A percentile compares a stretch with the other conserved stretches of the same genome.
Conservation (phyloP, 2,797 vertebrate genomes). For the Scomberomorus guttatus region DNA sequence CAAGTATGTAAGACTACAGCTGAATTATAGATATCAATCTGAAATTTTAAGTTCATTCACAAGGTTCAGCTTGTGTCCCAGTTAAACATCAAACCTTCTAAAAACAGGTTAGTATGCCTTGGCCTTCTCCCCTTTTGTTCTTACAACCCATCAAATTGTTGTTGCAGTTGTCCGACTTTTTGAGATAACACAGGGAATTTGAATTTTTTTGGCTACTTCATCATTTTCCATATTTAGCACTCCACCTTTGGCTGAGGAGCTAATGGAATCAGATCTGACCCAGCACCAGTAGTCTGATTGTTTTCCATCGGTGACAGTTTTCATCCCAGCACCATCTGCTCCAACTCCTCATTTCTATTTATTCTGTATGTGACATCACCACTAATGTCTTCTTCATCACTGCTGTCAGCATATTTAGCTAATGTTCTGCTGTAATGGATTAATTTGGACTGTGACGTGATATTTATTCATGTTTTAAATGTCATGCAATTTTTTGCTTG, state of each 20-base stretch:
- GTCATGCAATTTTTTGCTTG: too few species aligned
- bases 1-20: too few species aligned
- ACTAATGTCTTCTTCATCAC: slow-evolving; percentile 4
- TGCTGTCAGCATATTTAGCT: slow-evolving; percentile 1
- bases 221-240: slow-evolving; percentile 33
- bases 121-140: too few species aligned
- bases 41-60: too few species aligned
- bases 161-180: not conserved
- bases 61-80: too few species aligned
- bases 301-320: slow-evolving; percentile 28
- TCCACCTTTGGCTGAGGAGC: slow-evolving; percentile 17
- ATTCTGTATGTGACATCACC: not conserved
- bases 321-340: slow-evolving; percentile 46
- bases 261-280: slow-evolving; percentile 29
- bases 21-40: too few species aligned
- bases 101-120: too few species aligned
- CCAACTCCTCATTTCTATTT: not conserved
- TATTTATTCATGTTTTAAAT: not conserved
- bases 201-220: slow-evolving; percentile 12
- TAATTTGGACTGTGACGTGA: not conserved
- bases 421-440: not conserved
- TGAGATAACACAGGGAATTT: not conserved
- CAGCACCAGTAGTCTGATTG: slow-evolving; percentile 7
- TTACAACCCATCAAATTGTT: not conserved
- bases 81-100: too few species aligned